Conservation (phyloP, 1,140 invertebrate genomes). For the Pseudomyrmex sp. region DNA sequence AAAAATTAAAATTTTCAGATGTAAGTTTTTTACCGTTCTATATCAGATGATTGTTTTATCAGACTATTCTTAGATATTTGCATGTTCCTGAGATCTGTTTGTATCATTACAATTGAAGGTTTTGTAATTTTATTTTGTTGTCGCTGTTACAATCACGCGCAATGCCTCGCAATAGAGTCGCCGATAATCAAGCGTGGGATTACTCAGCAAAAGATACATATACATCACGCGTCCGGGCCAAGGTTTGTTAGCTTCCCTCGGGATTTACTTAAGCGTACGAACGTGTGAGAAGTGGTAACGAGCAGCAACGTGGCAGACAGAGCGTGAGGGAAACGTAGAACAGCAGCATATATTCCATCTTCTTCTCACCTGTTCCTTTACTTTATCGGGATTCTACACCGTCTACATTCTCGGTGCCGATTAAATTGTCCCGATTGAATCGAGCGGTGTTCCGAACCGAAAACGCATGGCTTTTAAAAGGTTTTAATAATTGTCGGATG, state of each 20-base stretch:
- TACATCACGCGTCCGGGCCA: conserved; percentile 44
- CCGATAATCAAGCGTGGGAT: conserved; percentile 48
- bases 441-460: neutral
- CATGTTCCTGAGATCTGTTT: no score
- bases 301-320: conserved; percentile 28
- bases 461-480: neutral
- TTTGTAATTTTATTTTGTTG: neutral
- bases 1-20: no score
- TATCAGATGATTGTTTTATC: neutral
- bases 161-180: conserved; percentile 25
- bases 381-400: conserved; percentile 26
- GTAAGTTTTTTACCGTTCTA: neutral
- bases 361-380: neutral
- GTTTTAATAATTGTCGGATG: conserved; percentile 24
- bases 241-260: conserved; percentile 51
- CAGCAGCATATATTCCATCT: conserved; percentile 10
- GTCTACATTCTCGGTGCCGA: conserved; percentile 30
- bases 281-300: conserved; percentile 59
- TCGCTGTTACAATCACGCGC: neutral
- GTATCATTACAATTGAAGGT: no score
- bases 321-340: conserved; percentile 34
- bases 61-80: no score
- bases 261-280: conserved; percentile 59
- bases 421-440: conserved; percentile 65
- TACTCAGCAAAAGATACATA: conserved; percentile 40